Percentiles rank a stretch among this genome's conserved stretches.
These are phyloP conservation scores for Cyprinus carpio DNA, from an alignment of 2,113 vertebrate species.

Conservation along the genomic window DNA sequence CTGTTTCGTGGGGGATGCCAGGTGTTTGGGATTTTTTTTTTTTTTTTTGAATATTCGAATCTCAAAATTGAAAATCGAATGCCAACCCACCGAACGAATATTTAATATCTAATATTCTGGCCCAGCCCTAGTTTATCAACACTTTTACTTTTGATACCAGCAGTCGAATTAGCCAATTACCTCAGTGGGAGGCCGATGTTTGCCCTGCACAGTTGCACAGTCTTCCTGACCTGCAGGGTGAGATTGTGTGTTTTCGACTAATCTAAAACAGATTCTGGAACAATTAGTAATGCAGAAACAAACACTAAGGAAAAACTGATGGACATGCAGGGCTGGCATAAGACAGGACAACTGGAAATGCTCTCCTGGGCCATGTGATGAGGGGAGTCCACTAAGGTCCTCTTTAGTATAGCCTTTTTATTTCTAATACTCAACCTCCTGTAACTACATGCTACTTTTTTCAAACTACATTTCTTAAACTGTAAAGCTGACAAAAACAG, in stretches of 20 bases:
- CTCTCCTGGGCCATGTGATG: background rate
- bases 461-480: no score
- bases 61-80: no score
- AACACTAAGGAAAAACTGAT: background rate
- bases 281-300: constrained; percentile 3
- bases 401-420: no score
- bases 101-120: no score
- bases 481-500: no score
- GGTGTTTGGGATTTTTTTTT: no score
- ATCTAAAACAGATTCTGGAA: background rate
- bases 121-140: no score
- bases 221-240: constrained; percentile 49
- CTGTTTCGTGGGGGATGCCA: no score
- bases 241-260: constrained; percentile 48
- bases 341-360: background rate
- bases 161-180: constrained; percentile 56
- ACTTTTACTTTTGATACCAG: background rate
- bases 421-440: no score
- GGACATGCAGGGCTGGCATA: background rate
- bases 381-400: background rate
- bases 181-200: constrained; percentile 65
- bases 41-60: no score
- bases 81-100: no score
- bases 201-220: constrained; percentile 52
- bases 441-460: no score